Evolutionary conservation across 2,888 invertebrate species (phyloP), one percentile per base, ranked within the genome.

Genomic region (Nudaria mundana): DNA sequence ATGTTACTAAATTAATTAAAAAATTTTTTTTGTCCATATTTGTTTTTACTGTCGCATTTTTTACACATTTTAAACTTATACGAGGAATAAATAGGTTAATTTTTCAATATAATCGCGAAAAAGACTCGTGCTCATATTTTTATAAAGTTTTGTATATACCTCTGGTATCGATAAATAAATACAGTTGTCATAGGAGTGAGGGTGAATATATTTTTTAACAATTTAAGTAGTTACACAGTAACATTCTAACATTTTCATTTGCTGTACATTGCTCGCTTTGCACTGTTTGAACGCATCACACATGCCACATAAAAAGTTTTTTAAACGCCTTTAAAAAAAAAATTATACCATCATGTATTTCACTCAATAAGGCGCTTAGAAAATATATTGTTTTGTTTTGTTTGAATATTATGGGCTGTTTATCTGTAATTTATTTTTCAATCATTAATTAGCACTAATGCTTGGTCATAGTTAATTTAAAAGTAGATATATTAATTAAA

Each of bases 271-370:
- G 61, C 68, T 67, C 63, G 79, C 79, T 79, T 80, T 59, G 75
- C 81, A 76, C 68, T 60, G 40, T 57, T 60, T 59, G 55, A 65
- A 70, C 72, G 71, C 82, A 81, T 79, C 64, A 72, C 81, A 81
- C 76, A 75, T 67, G 83, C 83, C 85, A 81, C 83, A 66, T 67
- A 59, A 68, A 66, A 66, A 66, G 62, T 57, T 71, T 60, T 70
- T 70, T 68, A 56, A 73, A 76, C 76, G 78, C 72, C 75, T 61
- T 38, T 40, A n/a, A n/a, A n/a, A n/a, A n/a, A n/a, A n/a, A n/a
- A n/a, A n/a, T n/a, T n/a, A n/a, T n/a, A n/a, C n/a, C n/a, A n/a
- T n/a, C n/a, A n/a, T n/a, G n/a, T 40, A 49, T 48, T 43, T 14
- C 39, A 43, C 44, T 16, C 43, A 43, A 30, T 43, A 51, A 48